A percentile compares a stretch with the other conserved stretches of the same genome.
phyloP scores from a whole-genome alignment of 2,113 vertebrate genomes.

The Heterochromis multidens region DNA sequence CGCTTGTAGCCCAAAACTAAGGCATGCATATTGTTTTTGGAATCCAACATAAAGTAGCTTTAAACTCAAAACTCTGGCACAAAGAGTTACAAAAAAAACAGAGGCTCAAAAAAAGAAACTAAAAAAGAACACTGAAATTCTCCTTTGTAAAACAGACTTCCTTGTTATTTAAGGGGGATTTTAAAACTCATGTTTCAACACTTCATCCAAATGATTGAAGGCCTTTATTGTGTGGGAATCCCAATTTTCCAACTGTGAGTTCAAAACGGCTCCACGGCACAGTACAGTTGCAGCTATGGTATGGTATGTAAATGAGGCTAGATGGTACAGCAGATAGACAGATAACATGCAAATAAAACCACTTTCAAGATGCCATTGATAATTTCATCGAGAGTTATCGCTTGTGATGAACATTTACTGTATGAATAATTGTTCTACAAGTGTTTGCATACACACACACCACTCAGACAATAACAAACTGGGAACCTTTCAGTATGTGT shows the following conservation, averaged over 20 bases:
- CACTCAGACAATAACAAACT: not conserved
- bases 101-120: not conserved
- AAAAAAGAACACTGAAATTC: not conserved
- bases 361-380: not conserved
- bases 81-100: too few relatives aligned
- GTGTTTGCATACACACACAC: conserved; percentile 26
- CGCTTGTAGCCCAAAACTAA: too few relatives aligned
- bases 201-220: conserved; percentile 26
- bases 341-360: conserved; percentile 43
- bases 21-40: too few relatives aligned
- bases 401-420: not conserved
- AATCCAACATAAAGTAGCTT: too few relatives aligned
- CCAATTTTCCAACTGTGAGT: conserved; percentile 39
- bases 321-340: not conserved
- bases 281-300: not conserved
- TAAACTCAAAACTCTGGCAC: too few relatives aligned
- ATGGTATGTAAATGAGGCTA: not conserved
- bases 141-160: not conserved
- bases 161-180: not conserved
- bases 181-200: conserved; percentile 20
- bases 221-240: not conserved
- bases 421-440: conserved; percentile 11
- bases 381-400: not conserved
- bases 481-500: not conserved
- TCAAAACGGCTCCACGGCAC: not conserved